Evolutionary conservation across 2,113 vertebrate species (phyloP).

Genomic region (Melospiza georgiana): DNA sequence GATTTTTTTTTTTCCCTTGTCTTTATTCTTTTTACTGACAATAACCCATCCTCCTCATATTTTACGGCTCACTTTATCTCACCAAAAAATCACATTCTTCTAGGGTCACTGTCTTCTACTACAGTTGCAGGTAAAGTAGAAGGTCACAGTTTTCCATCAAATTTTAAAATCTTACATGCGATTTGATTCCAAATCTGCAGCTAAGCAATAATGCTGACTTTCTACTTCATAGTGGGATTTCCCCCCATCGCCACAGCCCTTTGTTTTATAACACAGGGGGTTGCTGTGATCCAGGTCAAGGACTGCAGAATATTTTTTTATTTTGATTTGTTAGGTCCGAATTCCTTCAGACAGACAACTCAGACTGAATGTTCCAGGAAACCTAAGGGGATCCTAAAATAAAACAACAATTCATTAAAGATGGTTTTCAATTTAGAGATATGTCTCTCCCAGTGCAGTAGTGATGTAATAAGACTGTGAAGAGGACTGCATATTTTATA

Average conservation of each 20-base stretch:
- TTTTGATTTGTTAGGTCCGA: not conserved
- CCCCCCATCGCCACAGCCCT: not conserved
- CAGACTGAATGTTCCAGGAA: not conserved
- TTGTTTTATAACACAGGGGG: not conserved
- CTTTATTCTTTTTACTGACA: constrained; percentile 23
- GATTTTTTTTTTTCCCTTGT: not conserved
- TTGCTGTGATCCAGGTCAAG: not conserved
- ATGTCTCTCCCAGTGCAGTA: constrained; percentile 6
- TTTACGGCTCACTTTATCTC: not conserved
- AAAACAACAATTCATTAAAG: constrained; percentile 59
- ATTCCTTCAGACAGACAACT: constrained; percentile 10
- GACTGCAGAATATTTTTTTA: not conserved
- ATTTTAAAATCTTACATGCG: not conserved
- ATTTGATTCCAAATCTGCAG: not conserved
- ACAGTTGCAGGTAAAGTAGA: not conserved
- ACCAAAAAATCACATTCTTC: not conserved
- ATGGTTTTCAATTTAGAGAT: constrained; percentile 44
- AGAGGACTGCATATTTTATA: constrained; percentile 57
- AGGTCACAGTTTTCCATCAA: constrained; percentile 16
- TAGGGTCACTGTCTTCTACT: not conserved
- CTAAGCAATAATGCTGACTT: not conserved
- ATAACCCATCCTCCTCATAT: not conserved
- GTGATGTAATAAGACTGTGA: not conserved
- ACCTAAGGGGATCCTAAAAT: constrained; percentile 43
- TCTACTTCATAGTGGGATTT: not conserved